Percentiles rank a stretch among this genome's conserved stretches.
Conservation (phyloP, 2,888 invertebrate genomes). For the Apomyelois bistriatella region DNA sequence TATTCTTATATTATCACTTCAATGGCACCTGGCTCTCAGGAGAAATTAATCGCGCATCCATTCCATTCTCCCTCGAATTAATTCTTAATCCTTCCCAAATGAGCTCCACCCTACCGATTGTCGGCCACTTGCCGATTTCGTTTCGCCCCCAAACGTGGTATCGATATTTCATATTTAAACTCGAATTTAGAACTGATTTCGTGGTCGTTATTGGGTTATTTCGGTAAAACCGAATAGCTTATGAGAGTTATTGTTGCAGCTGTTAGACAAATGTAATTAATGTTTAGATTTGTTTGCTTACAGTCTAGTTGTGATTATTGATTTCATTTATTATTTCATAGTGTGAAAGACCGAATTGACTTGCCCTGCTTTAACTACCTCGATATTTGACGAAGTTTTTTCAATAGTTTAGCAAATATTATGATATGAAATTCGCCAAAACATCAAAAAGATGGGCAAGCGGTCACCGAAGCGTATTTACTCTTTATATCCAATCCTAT, state of each 20-base stretch:
- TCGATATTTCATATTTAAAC: conserved; percentile 14
- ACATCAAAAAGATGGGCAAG: too few relatives aligned
- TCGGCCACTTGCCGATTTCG: conserved; percentile 37
- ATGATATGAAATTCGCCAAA: too few relatives aligned
- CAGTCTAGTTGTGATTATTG: too few relatives aligned
- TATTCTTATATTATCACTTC: neutral
- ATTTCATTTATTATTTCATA: too few relatives aligned
- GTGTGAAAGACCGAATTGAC: too few relatives aligned
- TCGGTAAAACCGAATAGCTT: neutral
- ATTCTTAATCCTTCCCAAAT: conserved; percentile 58
- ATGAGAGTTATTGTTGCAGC: neutral
- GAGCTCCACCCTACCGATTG: conserved; percentile 41
- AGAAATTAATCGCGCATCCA: conserved; percentile 56
- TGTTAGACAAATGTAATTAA: neutral
- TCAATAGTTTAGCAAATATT: too few relatives aligned
- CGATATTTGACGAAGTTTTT: too few relatives aligned
- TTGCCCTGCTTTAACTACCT: too few relatives aligned
- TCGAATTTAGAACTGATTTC: conserved; percentile 3
- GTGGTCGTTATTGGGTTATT: neutral
- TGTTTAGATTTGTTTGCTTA: neutral
- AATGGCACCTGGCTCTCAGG: conserved; percentile 29
- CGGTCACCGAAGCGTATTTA: too few relatives aligned
- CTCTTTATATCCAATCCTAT: too few relatives aligned
- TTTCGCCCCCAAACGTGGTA: conserved; percentile 23
- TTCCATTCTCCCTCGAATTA: conserved; percentile 49